Evolutionary conservation across 2,888 invertebrate genomes (phyloP).

Genomic region (Plebejus argus): DNA sequence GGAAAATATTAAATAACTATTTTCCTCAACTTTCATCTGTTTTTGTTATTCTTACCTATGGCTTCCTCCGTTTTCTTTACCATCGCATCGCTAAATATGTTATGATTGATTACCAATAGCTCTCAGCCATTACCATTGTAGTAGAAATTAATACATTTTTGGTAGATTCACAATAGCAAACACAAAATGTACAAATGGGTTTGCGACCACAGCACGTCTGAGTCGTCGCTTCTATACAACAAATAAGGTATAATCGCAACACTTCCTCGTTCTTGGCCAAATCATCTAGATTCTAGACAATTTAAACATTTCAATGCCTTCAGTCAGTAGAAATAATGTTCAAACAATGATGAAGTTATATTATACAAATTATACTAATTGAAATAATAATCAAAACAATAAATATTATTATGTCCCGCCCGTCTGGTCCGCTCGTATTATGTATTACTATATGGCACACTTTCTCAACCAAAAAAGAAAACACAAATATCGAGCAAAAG

Average conservation of each 20-base stretch:
- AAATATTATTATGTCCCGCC: neutral
- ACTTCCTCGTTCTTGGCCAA: neutral
- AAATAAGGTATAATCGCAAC: neutral
- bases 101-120: neutral
- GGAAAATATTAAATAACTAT: neutral
- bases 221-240: neutral
- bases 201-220: neutral
- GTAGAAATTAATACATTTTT: neutral
- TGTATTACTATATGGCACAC: neutral
- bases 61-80: no score
- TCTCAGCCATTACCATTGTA: neutral
- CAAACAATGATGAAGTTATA: no score
- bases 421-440: neutral
- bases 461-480: conserved; percentile 7
- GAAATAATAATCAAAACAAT: neutral
- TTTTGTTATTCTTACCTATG: neutral
- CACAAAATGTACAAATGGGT: neutral
- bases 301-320: neutral
- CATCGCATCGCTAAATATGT: no score
- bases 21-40: neutral
- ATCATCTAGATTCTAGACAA: neutral
- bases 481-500: conserved; percentile 13
- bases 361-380: neutral
- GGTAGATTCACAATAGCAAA: neutral
- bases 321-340: neutral